Conservation (phyloP, 2,888 invertebrate genomes). For the Amiota minor region DNA sequence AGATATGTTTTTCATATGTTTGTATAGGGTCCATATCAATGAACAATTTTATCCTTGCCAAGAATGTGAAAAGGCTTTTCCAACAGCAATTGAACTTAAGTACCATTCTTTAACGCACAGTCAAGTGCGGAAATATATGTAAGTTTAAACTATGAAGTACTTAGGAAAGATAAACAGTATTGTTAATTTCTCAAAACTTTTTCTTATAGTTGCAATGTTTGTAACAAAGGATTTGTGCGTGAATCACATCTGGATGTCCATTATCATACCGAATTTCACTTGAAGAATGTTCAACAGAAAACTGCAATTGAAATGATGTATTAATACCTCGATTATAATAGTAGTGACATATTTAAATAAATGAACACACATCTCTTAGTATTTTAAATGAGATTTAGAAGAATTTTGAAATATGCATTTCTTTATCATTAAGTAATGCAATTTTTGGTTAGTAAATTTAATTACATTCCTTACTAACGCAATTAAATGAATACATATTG, state of each 20-base stretch:
- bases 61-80: constrained; percentile 48
- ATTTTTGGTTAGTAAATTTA: no score
- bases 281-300: constrained; percentile 28
- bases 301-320: constrained; percentile 37
- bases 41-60: constrained; percentile 60
- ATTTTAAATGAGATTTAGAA: no score
- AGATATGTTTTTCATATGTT: not conserved
- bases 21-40: constrained; percentile 51
- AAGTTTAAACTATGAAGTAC: not conserved
- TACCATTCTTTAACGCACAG: constrained; percentile 39
- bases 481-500: no score
- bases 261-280: constrained; percentile 42
- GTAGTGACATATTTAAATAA: no score
- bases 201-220: constrained; percentile 49
- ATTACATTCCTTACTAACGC: no score
- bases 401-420: no score
- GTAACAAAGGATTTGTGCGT: constrained; percentile 38
- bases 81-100: constrained; percentile 39
- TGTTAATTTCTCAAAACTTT: no score
- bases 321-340: no score
- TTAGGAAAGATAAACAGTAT: no score
- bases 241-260: constrained; percentile 39
- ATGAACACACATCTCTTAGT: no score
- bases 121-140: constrained; percentile 40
- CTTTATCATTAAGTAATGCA: no score